These are phyloP conservation scores for Monomorium pharaonis DNA, from an alignment of 1,140 invertebrate genomes.

Conservation along the genomic window DNA sequence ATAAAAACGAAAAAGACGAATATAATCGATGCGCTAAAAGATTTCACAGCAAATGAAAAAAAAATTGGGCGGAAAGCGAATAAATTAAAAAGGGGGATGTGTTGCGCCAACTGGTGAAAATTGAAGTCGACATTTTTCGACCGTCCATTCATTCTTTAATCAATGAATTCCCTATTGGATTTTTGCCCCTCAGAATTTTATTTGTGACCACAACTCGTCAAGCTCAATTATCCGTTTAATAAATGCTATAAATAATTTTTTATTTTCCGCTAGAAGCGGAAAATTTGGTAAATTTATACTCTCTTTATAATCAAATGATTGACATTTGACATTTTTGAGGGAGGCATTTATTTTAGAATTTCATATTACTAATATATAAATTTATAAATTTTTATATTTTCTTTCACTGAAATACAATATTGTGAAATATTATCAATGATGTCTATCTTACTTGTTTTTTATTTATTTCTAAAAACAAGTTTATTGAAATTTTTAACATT, in stretches of 20 bases:
- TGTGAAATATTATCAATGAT: not conserved
- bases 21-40: constrained; percentile 28
- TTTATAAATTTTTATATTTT: not conserved
- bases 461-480: not conserved
- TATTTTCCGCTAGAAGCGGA: not conserved
- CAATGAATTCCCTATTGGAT: constrained; percentile 47
- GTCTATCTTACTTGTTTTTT: not conserved
- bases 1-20: not conserved
- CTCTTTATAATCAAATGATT: not conserved
- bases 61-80: constrained; percentile 40
- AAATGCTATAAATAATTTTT: constrained; percentile 8
- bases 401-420: not conserved
- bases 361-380: not conserved
- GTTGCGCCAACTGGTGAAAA: constrained; percentile 55
- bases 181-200: constrained; percentile 38
- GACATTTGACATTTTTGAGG: not conserved
- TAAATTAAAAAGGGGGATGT: constrained; percentile 45
- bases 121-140: constrained; percentile 43
- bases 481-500: not conserved
- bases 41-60: constrained; percentile 19
- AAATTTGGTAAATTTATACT: not conserved
- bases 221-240: constrained; percentile 28
- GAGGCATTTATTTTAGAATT: not conserved
- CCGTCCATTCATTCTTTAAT: constrained; percentile 48
- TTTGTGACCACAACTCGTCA: constrained; percentile 14